Conservation (phyloP, 2,888 invertebrate genomes). For the Trachelus iudaicus region DNA sequence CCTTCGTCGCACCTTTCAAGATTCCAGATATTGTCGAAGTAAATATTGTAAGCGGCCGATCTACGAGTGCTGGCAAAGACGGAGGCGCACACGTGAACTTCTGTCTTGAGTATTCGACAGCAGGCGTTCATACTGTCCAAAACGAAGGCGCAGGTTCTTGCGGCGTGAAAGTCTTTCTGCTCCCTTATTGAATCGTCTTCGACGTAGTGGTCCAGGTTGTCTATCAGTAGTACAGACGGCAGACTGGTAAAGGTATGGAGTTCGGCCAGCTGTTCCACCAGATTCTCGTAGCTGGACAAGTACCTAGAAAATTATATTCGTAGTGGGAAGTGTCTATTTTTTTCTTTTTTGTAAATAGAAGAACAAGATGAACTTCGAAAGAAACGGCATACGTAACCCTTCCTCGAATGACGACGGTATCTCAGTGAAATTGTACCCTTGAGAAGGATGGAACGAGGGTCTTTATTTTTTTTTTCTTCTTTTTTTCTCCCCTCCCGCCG, state of each 20-base stretch:
- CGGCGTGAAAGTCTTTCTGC: constrained; percentile 35
- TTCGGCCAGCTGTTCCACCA: constrained; percentile 44
- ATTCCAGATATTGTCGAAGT: constrained; percentile 37
- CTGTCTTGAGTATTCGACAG: constrained; percentile 37
- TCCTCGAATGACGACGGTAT: background rate
- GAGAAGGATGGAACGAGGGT: background rate
- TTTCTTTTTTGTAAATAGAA: background rate
- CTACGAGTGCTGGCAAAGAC: background rate
- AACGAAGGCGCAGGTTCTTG: constrained; percentile 46
- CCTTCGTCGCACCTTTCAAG: constrained; percentile 23
- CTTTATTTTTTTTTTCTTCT: background rate
- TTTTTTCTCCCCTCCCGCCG: background rate
- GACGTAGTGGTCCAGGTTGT: constrained; percentile 52
- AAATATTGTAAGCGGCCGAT: constrained; percentile 22
- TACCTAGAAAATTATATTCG: constrained; percentile 42
- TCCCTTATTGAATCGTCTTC: constrained; percentile 23
- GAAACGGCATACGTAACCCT: background rate
- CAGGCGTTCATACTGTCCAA: constrained; percentile 50
- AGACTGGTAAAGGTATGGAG: constrained; percentile 47
- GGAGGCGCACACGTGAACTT: constrained; percentile 32
- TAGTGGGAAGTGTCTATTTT: background rate
- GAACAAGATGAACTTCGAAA: background rate
- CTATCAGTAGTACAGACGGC: constrained; percentile 53
- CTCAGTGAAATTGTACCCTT: background rate
- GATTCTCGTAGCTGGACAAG: constrained; percentile 45